Evolutionary conservation across 53 echinoderm and acorn worm genomes (phyloP).

Genomic region (Astropecten irregularis): DNA sequence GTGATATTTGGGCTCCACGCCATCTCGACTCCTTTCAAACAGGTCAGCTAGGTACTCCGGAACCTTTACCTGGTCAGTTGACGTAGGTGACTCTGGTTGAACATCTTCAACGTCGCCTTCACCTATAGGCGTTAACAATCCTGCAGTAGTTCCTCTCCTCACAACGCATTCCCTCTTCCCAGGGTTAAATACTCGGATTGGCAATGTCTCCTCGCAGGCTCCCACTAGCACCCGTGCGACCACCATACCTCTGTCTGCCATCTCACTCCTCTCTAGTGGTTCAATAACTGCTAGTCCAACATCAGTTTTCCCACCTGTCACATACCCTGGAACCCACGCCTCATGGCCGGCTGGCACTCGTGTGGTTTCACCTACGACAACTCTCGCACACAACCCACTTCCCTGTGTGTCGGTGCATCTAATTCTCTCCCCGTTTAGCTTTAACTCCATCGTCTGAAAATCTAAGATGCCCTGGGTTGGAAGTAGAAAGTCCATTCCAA

Average conservation of each 20-base stretch:
- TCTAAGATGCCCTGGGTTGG: neutral
- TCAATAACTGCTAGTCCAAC: conserved; percentile 6
- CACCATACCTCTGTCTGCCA: conserved; percentile 15
- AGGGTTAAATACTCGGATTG: conserved; percentile 41
- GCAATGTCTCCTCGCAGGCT: neutral
- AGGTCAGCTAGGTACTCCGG: neutral
- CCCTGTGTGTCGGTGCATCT: no score
- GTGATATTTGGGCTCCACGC: neutral
- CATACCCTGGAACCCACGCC: no score
- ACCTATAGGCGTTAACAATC: conserved; percentile 3
- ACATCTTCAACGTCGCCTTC: conserved; percentile 1
- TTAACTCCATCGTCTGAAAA: neutral
- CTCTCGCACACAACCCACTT: conserved; percentile 4
- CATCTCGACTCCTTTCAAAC: neutral
- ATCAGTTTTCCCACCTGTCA: neutral
- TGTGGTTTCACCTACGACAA: conserved; percentile 21
- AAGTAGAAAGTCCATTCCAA: conserved; percentile 36
- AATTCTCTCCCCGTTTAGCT: neutral
- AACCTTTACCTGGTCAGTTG: no score
- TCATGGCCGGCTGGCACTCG: conserved; percentile 18
- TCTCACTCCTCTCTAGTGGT: neutral
- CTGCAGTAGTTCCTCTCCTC: conserved; percentile 9
- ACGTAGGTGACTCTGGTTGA: no score
- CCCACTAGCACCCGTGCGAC: conserved; percentile 31
- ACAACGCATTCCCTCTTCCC: conserved; percentile 1